Evolutionary conservation across 2,113 vertebrate genomes (phyloP).

Genomic region (Amia ocellicauda): DNA sequence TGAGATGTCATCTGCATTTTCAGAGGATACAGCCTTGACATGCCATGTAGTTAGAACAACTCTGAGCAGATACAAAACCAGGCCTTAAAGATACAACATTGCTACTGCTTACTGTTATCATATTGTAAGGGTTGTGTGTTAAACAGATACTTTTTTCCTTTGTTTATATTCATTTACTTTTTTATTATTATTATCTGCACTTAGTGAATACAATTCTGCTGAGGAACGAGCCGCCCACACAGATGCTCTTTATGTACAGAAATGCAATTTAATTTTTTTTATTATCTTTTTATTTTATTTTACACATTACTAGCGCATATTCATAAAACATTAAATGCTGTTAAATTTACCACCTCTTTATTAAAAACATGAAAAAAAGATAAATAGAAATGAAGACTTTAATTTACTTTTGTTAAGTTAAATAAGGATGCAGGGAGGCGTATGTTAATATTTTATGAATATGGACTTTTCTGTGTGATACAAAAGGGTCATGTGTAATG

Average conservation of each 20-base stretch:
- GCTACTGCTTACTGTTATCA: not conserved
- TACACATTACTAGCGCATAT: not conserved
- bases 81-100: not conserved
- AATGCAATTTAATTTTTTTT: not conserved
- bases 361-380: no score
- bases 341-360: no score
- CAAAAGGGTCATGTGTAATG: not conserved
- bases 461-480: no score
- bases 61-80: conserved; percentile 4
- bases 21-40: conserved; percentile 5
- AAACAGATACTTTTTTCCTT: not conserved
- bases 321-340: no score
- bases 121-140: not conserved
- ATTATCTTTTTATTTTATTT: not conserved
- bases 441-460: not conserved
- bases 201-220: not conserved
- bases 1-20: conserved; percentile 8
- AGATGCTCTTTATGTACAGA: not conserved
- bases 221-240: not conserved
- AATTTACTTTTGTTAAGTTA: no score
- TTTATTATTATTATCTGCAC: no score
- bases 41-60: conserved; percentile 10
- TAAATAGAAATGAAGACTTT: no score
- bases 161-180: not conserved
- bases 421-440: no score